A percentile compares a stretch with the other conserved stretches of the same genome.
Conservation (phyloP, 2,888 invertebrate species). For the Bruchidius siliquastri region DNA sequence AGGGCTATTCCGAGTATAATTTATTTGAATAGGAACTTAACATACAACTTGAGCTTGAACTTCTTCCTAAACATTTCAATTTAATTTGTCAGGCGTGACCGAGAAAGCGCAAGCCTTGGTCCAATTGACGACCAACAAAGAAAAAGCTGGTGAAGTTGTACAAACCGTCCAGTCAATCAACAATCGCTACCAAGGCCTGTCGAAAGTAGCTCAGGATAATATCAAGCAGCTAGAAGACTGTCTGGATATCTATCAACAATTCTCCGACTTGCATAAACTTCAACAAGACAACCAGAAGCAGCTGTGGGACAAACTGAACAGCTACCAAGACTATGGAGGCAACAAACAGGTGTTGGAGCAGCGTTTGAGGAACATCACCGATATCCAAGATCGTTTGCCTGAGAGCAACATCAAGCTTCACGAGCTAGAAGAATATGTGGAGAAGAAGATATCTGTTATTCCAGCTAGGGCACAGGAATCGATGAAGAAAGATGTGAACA, state of each 20-base stretch:
- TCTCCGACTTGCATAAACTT: conserved; percentile 78
- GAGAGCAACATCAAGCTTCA: conserved; percentile 75
- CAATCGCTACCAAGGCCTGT: conserved; percentile 68
- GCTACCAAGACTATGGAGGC: conserved; percentile 80
- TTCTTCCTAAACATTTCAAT: neutral
- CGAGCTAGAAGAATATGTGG: conserved; percentile 69
- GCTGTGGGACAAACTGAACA: conserved; percentile 80
- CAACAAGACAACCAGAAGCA: conserved; percentile 88
- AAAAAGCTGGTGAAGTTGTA: conserved; percentile 60
- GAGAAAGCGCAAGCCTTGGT: conserved; percentile 78
- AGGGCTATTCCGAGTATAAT: neutral
- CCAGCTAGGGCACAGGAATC: conserved; percentile 80
- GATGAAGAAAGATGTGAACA: conserved; percentile 75
- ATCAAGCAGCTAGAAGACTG: conserved; percentile 71
- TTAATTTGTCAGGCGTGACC: conserved; percentile 55
- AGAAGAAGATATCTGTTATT: conserved; percentile 62
- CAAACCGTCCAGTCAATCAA: conserved; percentile 69
- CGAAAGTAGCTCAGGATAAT: conserved; percentile 60
- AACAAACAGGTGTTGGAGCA: conserved; percentile 81
- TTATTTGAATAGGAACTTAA: neutral
- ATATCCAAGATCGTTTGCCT: conserved; percentile 72
- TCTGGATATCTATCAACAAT: conserved; percentile 78
- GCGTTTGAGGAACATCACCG: conserved; percentile 72
- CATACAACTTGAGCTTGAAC: no score
- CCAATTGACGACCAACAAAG: conserved; percentile 56